Percentiles rank a stretch among this genome's conserved stretches.
Conservation (phyloP, 2,113 vertebrate genomes). For the Pavo muticus region DNA sequence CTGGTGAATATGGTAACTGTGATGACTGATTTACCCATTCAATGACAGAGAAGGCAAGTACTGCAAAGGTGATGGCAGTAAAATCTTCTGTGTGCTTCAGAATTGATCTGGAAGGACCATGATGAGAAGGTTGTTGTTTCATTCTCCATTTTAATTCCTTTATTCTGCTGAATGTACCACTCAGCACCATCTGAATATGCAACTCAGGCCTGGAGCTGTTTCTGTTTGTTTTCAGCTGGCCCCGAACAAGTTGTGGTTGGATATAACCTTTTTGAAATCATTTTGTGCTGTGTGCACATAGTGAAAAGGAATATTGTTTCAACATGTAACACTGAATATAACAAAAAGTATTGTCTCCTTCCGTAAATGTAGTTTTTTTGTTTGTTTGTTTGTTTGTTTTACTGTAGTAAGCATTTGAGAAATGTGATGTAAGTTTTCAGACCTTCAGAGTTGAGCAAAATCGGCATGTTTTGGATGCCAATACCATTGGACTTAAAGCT, state of each 20-base stretch:
- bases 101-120: neutral
- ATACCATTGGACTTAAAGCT: neutral
- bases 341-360: neutral
- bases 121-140: neutral
- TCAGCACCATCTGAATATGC: neutral
- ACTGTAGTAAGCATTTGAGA: neutral
- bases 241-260: neutral
- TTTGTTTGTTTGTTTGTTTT: neutral
- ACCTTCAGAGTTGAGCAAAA: fast-evolving
- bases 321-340: neutral
- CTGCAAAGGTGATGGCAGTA: neutral
- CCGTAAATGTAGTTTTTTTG: neutral
- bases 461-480: neutral
- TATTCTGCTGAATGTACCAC: neutral
- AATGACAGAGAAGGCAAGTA: neutral
- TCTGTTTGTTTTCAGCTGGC: neutral
- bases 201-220: neutral
- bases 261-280: neutral
- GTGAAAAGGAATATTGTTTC: neutral
- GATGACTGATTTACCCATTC: neutral
- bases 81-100: neutral
- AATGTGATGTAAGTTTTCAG: neutral
- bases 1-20: neutral
- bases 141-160: neutral
- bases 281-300: neutral